Percentiles rank a stretch among this genome's conserved stretches.
Conservation (phyloP, 2,113 vertebrate genomes). For the Gopherus flavomarginatus region DNA sequence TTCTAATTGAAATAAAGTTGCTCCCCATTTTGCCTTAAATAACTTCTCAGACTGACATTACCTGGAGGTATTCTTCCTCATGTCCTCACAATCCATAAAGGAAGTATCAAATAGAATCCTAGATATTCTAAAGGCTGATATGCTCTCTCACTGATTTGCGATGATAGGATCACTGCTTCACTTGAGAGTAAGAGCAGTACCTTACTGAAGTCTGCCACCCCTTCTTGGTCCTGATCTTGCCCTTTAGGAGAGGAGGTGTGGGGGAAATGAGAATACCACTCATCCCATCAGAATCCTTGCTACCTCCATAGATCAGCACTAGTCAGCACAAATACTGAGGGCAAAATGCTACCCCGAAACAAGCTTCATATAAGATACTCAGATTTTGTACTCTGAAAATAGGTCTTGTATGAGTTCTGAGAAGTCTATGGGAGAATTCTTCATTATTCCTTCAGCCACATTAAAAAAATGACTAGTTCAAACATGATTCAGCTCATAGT, state of each 20-base stretch:
- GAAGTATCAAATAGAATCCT: too few species aligned
- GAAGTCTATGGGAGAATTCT: neutral
- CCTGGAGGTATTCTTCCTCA: neutral
- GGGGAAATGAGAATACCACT: neutral
- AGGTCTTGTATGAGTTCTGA: neutral
- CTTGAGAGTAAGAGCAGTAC: neutral
- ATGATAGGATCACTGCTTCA: rapidly evolving
- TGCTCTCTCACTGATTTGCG: rapidly evolving
- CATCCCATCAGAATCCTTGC: neutral
- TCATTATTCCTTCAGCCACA: neutral
- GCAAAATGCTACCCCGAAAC: neutral
- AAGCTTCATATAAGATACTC: neutral
- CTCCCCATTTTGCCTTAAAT: neutral
- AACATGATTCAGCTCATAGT: neutral
- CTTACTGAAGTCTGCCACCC: rapidly evolving
- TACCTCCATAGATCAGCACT: neutral
- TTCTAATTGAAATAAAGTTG: neutral
- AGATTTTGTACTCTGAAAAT: neutral
- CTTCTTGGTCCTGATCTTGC: neutral
- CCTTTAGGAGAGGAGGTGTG: neutral
- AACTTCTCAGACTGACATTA: neutral
- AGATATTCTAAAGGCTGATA: rapidly evolving
- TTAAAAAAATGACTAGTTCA: neutral
- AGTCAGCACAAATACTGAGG: neutral
- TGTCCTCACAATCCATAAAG: neutral